Evolutionary conservation across 2,888 invertebrate species (phyloP).

Genomic region (Drosophila cracens): DNA sequence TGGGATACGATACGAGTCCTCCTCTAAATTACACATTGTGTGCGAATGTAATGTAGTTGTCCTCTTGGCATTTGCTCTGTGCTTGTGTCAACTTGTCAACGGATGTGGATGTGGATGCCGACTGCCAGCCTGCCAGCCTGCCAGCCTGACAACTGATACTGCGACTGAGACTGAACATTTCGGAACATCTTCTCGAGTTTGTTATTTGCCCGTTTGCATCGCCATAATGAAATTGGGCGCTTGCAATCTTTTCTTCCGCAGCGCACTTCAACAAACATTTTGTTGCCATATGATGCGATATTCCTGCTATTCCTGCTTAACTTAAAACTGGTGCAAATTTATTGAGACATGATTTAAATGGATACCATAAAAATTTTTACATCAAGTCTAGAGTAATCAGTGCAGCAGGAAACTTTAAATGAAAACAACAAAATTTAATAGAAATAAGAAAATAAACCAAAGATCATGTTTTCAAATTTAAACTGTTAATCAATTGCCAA

Average conservation of each 20-base stretch:
- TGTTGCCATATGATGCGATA: conserved; percentile 24
- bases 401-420: neutral
- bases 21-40: conserved; percentile 73
- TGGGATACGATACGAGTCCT: conserved; percentile 23
- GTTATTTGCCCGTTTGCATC: conserved; percentile 39
- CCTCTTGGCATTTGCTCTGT: conserved; percentile 36
- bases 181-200: conserved; percentile 17
- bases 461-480: too few species aligned
- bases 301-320: neutral
- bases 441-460: neutral
- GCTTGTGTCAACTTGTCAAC: conserved; percentile 49
- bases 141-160: conserved; percentile 1
- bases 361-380: neutral
- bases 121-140: conserved; percentile 19
- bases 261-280: conserved; percentile 30
- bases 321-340: neutral
- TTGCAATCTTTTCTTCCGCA: conserved; percentile 54
- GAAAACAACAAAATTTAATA: neutral
- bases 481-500: neutral
- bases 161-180: conserved; percentile 4
- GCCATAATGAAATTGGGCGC: conserved; percentile 64
- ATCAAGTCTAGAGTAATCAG: neutral
- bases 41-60: conserved; percentile 65
- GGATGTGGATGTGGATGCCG: conserved; percentile 51
- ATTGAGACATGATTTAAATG: neutral